Conservation (phyloP, 2,113 vertebrate species). For the Indri indri region DNA sequence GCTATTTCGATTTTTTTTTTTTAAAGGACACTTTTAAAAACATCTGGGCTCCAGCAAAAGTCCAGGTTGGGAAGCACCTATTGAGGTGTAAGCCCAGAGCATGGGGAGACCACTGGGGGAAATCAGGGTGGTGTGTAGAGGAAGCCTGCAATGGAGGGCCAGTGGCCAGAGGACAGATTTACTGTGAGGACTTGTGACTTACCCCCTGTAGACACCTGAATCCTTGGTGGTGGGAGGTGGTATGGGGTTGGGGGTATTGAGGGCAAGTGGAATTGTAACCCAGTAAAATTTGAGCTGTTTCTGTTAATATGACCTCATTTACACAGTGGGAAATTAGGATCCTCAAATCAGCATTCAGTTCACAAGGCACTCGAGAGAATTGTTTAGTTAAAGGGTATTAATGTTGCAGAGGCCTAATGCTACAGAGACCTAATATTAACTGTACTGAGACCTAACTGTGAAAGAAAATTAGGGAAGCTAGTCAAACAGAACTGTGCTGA, state of each 20-base stretch:
- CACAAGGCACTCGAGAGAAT: conserved; percentile 48
- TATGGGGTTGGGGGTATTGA: background rate
- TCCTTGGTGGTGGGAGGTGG: background rate
- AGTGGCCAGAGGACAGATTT: background rate
- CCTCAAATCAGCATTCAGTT: conserved; percentile 63
- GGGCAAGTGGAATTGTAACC: background rate
- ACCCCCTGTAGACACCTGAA: background rate
- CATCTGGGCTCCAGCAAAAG: background rate
- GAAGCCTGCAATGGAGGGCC: background rate
- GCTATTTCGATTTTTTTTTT: background rate
- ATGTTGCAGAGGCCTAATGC: conserved; percentile 31
- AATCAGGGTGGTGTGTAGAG: background rate
- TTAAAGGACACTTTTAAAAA: background rate
- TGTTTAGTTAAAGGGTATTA: conserved; percentile 62
- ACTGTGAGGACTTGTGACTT: background rate
- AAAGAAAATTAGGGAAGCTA: conserved; percentile 42
- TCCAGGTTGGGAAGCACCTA: background rate
- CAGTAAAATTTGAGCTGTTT: conserved; percentile 33
- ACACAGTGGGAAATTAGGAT: background rate
- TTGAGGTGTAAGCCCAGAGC: background rate
- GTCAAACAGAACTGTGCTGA: conserved; percentile 39
- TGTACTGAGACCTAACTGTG: conserved; percentile 17
- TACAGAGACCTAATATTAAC: conserved; percentile 49
- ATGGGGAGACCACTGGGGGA: background rate
- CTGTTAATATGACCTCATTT: conserved; percentile 58